A percentile compares a stretch with the other conserved stretches of the same genome.
Evolutionary conservation across 1,140 invertebrate species (phyloP).

Genomic region (Littorina saxatilis): DNA sequence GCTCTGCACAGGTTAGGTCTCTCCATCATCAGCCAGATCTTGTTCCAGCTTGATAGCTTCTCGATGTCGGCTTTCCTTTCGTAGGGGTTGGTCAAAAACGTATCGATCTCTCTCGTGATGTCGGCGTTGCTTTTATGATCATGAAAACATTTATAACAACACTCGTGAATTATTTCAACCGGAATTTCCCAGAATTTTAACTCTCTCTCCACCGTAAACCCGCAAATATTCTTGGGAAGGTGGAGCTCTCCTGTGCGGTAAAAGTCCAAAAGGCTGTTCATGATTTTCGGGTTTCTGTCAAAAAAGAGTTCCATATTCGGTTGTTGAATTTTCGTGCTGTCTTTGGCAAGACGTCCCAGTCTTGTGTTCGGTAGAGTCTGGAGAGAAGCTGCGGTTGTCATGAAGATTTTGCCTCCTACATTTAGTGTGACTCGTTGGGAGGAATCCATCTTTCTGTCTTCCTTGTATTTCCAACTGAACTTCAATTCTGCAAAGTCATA

Average conservation of each 20-base stretch:
- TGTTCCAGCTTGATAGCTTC: background rate
- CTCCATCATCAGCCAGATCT: constrained; percentile 20
- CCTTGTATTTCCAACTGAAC: too few species aligned
- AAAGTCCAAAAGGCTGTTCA: constrained; percentile 38
- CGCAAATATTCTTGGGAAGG: constrained; percentile 29
- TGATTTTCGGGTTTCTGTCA: constrained; percentile 41
- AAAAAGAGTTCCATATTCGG: constrained; percentile 23
- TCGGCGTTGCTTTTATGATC: background rate
- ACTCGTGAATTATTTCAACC: constrained; percentile 2
- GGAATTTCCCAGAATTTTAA: constrained; percentile 32
- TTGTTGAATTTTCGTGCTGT: background rate
- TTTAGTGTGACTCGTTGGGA: background rate
- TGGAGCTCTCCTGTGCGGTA: constrained; percentile 40
- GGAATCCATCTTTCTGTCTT: background rate
- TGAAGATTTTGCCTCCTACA: background rate
- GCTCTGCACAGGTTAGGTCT: background rate
- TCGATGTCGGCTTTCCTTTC: background rate
- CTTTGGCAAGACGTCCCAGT: background rate
- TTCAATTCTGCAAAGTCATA: too few species aligned
- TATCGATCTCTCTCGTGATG: constrained; percentile 26
- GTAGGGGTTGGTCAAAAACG: background rate
- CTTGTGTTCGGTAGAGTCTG: background rate
- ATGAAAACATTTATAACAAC: constrained; percentile 15
- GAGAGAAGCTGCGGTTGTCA: background rate
- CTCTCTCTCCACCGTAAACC: constrained; percentile 8